These are phyloP conservation scores for Litoditis marina DNA, from an alignment of 2,888 invertebrate genomes.

Conservation along the genomic window DNA sequence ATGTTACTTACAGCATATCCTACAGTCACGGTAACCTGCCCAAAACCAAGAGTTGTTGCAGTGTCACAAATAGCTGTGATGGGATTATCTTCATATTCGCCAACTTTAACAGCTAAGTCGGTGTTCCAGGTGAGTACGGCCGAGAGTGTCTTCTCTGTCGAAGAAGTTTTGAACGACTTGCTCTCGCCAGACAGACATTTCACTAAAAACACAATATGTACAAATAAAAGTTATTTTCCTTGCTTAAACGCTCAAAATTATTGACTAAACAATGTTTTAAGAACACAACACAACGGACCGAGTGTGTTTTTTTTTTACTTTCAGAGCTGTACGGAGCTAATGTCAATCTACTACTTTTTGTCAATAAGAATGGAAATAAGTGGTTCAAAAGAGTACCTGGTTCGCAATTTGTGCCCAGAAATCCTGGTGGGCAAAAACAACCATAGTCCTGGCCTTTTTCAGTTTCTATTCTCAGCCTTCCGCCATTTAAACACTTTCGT, in stretches of 20 bases:
- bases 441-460: background rate
- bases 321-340: no score
- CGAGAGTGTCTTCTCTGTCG: conserved; percentile 1
- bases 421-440: conserved; percentile 7
- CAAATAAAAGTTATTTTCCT: background rate
- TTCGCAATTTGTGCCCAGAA: conserved; percentile 11
- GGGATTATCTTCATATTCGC: background rate
- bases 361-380: background rate
- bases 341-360: no score
- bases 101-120: background rate
- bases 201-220: background rate
- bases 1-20: no score
- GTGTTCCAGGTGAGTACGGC: conserved; percentile 5
- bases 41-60: background rate
- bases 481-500: conserved; percentile 3
- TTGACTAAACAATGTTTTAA: no score
- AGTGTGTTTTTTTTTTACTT: no score
- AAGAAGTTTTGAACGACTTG: conserved; percentile 1
- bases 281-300: no score
- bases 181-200: conserved; percentile 9
- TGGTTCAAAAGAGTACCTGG: background rate
- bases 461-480: background rate
- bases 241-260: no score
- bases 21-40: background rate
- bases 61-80: background rate